Percentiles rank a stretch among this genome's conserved stretches.
These are phyloP conservation scores for Drosophila takahashii DNA, from an alignment of 1,140 invertebrate genomes.

Conservation along the genomic window DNA sequence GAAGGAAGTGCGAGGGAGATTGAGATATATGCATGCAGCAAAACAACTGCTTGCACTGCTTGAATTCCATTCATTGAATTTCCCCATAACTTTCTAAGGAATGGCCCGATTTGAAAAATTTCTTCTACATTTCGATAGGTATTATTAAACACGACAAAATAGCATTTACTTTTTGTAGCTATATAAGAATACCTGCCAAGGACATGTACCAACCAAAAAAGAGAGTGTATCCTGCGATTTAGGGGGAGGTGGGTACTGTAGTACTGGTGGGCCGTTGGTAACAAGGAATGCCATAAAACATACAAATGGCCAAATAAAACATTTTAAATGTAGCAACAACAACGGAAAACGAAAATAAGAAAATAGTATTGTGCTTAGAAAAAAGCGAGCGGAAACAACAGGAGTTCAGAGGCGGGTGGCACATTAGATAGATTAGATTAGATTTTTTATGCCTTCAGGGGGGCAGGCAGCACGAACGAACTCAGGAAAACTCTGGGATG, in stretches of 20 bases:
- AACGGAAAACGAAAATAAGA: slow-evolving; percentile 61
- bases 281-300: slow-evolving; percentile 80
- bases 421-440: slow-evolving; percentile 71
- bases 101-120: no score
- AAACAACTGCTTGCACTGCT: no score
- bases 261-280: slow-evolving; percentile 42
- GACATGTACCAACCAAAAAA: neutral
- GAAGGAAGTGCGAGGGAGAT: no score
- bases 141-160: no score
- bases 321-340: slow-evolving; percentile 83
- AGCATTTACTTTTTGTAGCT: no score
- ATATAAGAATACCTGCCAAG: neutral
- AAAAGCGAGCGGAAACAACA: slow-evolving; percentile 12
- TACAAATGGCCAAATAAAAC: slow-evolving; percentile 84
- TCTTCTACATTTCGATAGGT: no score
- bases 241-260: slow-evolving; percentile 2
- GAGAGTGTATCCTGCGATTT: slow-evolving; percentile 4
- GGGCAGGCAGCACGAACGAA: neutral
- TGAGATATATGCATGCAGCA: no score
- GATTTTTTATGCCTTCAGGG: slow-evolving; percentile 64
- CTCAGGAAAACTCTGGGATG: neutral
- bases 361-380: slow-evolving; percentile 79
- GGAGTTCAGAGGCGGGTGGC: slow-evolving; percentile 3
- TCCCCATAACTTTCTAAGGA: no score
- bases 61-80: no score